Evolutionary conservation across 2,113 vertebrate genomes (phyloP).

Genomic region (Arenaria interpres): DNA sequence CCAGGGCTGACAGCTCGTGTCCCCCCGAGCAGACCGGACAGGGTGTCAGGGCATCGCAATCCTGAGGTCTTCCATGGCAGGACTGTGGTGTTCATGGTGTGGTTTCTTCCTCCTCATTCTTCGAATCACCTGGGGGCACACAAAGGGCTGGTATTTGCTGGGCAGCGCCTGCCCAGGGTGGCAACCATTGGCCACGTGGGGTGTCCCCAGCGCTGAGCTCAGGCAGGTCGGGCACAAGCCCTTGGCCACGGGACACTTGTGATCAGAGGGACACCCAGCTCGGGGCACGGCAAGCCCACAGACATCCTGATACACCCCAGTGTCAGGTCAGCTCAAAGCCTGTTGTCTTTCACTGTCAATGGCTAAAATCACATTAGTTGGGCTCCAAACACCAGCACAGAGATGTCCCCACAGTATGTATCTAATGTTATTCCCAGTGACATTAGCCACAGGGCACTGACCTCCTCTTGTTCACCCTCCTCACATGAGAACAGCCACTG

Average conservation of each 20-base stretch:
- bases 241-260: fast-evolving
- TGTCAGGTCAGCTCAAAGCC: background rate
- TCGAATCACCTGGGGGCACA: background rate
- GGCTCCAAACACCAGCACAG: background rate
- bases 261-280: background rate
- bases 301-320: fast-evolving
- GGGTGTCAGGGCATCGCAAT: fast-evolving
- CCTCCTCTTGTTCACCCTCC: background rate
- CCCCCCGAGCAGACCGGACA: background rate
- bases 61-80: background rate
- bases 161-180: too few relatives aligned
- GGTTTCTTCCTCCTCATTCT: background rate
- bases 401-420: background rate
- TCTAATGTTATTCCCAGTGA: background rate
- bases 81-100: background rate
- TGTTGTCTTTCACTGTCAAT: background rate
- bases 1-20: background rate
- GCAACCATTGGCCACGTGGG: background rate
- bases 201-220: background rate
- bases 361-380: background rate
- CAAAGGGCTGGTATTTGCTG: background rate
- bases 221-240: fast-evolving
- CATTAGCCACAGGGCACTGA: background rate
- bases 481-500: fast-evolving
- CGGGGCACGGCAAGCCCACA: fast-evolving